Percentiles rank a stretch among this genome's conserved stretches.
Evolutionary conservation across 1,140 invertebrate genomes (phyloP).

Genomic region (Leptestheria dahalacensis): DNA sequence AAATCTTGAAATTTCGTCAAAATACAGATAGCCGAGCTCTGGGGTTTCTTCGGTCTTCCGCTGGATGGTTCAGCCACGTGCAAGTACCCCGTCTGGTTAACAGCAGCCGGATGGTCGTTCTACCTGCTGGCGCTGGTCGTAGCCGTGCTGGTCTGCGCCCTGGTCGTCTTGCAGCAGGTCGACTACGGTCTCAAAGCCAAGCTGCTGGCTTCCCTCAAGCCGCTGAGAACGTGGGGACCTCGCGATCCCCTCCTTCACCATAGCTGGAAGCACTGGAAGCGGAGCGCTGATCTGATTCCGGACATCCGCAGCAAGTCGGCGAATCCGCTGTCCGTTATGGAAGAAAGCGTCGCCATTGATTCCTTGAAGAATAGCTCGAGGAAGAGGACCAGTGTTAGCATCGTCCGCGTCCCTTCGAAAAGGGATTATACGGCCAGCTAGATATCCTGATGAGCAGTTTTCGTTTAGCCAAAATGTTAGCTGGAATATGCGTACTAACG

Average conservation of each 20-base stretch:
- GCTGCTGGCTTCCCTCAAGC: conserved; percentile 2
- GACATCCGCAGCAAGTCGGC: neutral
- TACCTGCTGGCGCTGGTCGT: conserved; percentile 10
- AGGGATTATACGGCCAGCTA: neutral
- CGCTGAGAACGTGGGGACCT: conserved; percentile 9
- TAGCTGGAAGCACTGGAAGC: conserved; percentile 1
- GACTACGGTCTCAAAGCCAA: conserved; percentile 10
- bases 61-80: conserved; percentile 10
- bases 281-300: neutral
- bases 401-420: neutral
- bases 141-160: neutral
- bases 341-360: neutral
- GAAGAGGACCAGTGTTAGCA: neutral
- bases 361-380: neutral
- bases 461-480: neutral
- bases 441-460: neutral
- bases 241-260: conserved; percentile 6
- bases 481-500: neutral
- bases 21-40: conserved; percentile 13
- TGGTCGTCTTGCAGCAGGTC: neutral
- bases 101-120: conserved; percentile 8
- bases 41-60: conserved; percentile 11
- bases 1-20: no score
- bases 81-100: conserved; percentile 5
- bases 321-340: neutral